Percentiles rank a stretch among this genome's conserved stretches.
phyloP scores from a whole-genome alignment of 2,113 vertebrate species.

The Pygoscelis adeliae region DNA sequence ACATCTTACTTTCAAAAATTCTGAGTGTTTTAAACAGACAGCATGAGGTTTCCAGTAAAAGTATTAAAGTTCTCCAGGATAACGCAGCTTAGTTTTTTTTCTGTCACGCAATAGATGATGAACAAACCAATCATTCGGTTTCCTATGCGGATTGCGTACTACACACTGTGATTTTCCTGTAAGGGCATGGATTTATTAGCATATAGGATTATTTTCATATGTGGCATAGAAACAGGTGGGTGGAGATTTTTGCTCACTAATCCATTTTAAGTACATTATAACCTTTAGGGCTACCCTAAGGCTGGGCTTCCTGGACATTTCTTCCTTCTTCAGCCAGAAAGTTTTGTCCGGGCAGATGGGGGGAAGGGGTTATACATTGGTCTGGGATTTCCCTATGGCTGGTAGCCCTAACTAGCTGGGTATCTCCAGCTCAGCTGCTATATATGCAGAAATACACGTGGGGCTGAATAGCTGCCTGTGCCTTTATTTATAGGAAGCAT shows the following conservation, averaged over 20 bases:
- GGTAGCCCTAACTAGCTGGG: background rate
- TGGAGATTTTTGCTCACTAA: background rate
- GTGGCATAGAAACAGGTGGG: background rate
- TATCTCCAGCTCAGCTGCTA: background rate
- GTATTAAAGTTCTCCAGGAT: background rate
- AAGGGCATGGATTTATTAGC: background rate
- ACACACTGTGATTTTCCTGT: background rate
- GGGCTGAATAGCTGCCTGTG: background rate
- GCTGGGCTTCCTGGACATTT: background rate
- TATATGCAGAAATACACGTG: background rate
- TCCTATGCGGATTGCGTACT: background rate
- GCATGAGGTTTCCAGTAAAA: background rate
- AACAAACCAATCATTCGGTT: background rate
- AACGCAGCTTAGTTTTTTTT: background rate
- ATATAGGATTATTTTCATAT: background rate
- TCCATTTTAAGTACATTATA: background rate
- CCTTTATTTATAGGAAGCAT: background rate
- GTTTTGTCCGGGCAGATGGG: background rate
- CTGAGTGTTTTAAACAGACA: background rate
- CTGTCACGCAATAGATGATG: background rate
- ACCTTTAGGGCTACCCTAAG: background rate
- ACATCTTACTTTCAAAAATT: background rate
- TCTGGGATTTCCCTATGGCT: background rate
- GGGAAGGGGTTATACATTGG: background rate
- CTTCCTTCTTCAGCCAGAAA: background rate